Evolutionary conservation across 1,140 invertebrate genomes (phyloP), one percentile per base, ranked within the genome.

Genomic region (Antheraea pernyi): DNA sequence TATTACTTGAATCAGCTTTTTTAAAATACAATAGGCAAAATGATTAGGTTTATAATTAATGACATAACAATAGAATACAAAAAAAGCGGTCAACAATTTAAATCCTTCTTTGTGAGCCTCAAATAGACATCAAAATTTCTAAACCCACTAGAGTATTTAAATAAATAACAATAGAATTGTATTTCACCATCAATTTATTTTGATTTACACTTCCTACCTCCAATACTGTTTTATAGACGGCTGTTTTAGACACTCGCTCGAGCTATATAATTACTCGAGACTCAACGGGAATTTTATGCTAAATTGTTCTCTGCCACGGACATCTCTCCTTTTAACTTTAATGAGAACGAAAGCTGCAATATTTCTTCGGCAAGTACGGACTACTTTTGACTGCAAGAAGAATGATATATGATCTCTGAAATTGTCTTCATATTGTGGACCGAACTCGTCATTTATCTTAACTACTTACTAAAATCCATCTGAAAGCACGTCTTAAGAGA

Each of bases 351-450:
- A 66, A 67, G 60, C 58, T n/a, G 46, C 62, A 68, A 71, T 65
- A 46, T 65, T 68, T 30, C 66, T 16, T 53, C 46, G 46, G 46
- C 46, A 16, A 53, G 46, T 42, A 9, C 39, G 0, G 46, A 53
- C 5, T 53, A 67, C 65, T 69, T 59, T 67, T 59, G 68, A 67
- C 46, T 59, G 22, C 16, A 61, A 62, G 58, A 70, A 42, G 61
- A 36, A 37, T 73, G 68, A 70, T 70, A n/a, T 70, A 70, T 68
- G 65, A 67, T 46, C 65, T 67, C 53, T 61, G 69, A 70, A 65
- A 74, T 70, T 74, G 68, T 69, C 69, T 58, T 74, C 67, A 66
- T 74, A 68, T 68, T 67, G 60, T 59, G 69, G 66, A 69, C 63
- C 69, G 64, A 46, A 19, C 64, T 53, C 42, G 48, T 67, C 61